These are phyloP conservation scores for Verasper variegatus DNA, from an alignment of 2,113 vertebrate genomes.

Conservation along the genomic window DNA sequence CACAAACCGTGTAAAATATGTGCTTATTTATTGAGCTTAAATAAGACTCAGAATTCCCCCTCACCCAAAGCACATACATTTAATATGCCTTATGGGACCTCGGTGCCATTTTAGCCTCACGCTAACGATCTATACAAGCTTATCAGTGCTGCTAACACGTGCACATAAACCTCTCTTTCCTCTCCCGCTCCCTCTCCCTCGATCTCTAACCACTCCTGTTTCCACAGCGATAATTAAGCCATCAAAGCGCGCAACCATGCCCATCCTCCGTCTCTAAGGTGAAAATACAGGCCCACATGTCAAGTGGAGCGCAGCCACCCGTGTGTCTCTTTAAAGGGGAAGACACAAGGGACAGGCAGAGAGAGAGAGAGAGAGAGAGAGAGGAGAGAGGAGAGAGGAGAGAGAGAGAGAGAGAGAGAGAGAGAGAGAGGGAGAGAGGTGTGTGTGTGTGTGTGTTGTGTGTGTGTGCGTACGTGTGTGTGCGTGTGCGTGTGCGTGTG, in stretches of 20 bases:
- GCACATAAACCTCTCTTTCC: conserved; percentile 54
- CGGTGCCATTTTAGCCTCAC: conserved; percentile 66
- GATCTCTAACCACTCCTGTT: conserved; percentile 69
- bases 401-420: too few relatives aligned
- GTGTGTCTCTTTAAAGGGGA: conserved; percentile 78
- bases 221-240: conserved; percentile 84
- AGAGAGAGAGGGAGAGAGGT: too few relatives aligned
- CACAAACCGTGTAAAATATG: conserved; percentile 2
- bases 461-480: conserved; percentile 20
- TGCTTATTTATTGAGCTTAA: conserved; percentile 45
- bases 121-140: conserved; percentile 72
- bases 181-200: conserved; percentile 6
- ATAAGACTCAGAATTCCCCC: conserved; percentile 50
- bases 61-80: conserved; percentile 59
- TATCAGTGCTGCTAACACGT: conserved; percentile 68
- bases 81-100: conserved; percentile 66
- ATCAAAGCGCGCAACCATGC: conserved; percentile 80
- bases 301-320: conserved; percentile 77
- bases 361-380: conserved; percentile 33
- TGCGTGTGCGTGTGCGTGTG: conserved; percentile 35
- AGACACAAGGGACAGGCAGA: conserved; percentile 63
- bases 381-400: conserved; percentile 8
- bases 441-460: too few relatives aligned
- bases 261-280: conserved; percentile 80
- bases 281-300: conserved; percentile 77